Evolutionary conservation across 2,797 vertebrate species (phyloP).

Genomic region (Mycteria americana): DNA sequence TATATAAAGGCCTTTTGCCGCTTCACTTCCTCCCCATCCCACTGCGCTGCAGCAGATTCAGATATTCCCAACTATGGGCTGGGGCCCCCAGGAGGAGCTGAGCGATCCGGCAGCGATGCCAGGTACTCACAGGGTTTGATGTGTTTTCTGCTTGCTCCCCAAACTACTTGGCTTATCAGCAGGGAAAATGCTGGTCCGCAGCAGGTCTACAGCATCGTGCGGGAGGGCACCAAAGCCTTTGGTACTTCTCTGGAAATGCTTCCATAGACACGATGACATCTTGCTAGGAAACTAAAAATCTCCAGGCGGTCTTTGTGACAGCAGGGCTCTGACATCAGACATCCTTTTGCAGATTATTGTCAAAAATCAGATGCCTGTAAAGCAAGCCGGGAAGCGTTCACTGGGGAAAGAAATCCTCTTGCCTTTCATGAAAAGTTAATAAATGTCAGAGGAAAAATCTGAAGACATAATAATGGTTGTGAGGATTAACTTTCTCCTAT

Average conservation of each 20-base stretch:
- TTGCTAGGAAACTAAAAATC: background rate
- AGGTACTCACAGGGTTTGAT: background rate
- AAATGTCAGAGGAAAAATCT: slow-evolving; percentile 1
- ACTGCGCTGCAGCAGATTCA: background rate
- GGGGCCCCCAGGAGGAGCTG: background rate
- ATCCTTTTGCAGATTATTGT: background rate
- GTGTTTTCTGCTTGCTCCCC: background rate
- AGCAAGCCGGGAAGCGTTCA: background rate
- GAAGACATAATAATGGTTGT: background rate
- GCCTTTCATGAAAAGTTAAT: slow-evolving; percentile 1
- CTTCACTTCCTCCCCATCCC: background rate
- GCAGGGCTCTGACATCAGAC: background rate
- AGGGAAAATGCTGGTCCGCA: background rate
- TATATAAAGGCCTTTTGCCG: background rate
- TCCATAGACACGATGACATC: background rate
- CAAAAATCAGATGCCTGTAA: background rate
- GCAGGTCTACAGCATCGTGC: background rate
- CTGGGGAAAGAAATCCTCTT: background rate
- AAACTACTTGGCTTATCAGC: rapidly evolving
- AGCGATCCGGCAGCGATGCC: rapidly evolving
- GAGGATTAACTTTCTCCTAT: background rate
- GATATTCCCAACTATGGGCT: background rate
- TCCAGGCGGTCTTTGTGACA: background rate
- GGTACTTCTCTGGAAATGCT: background rate
- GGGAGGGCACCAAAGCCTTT: background rate